Conservation (phyloP, 2,888 invertebrate genomes). For the Platynereis dumerilii region DNA sequence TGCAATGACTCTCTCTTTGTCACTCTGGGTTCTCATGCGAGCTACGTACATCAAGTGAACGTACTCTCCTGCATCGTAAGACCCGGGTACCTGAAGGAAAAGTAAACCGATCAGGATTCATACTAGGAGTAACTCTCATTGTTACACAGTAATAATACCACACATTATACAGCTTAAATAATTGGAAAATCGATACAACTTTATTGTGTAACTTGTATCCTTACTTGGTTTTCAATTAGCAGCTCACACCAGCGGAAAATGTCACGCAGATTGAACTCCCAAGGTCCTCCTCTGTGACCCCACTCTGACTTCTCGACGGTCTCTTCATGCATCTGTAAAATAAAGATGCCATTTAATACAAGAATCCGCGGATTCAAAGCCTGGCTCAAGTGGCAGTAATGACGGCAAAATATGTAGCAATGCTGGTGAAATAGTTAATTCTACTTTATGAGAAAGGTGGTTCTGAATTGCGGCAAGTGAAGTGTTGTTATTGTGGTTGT, state of each 20-base stretch:
- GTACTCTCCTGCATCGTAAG: slow-evolving; percentile 64
- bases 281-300: slow-evolving; percentile 86
- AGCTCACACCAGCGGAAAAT: slow-evolving; percentile 91
- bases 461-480: too few relatives aligned
- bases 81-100: slow-evolving; percentile 12
- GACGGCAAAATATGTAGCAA: slow-evolving; percentile 10
- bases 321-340: slow-evolving; percentile 47
- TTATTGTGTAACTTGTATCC: too few relatives aligned
- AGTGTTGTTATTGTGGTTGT: too few relatives aligned
- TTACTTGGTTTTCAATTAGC: slow-evolving; percentile 63
- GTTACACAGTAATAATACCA: too few relatives aligned
- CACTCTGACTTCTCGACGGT: slow-evolving; percentile 66
- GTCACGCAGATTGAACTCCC: slow-evolving; percentile 97
- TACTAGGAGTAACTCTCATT: too few relatives aligned
- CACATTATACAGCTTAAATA: too few relatives aligned
- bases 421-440: too few relatives aligned
- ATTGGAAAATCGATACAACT: too few relatives aligned
- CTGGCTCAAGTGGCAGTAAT: too few relatives aligned
- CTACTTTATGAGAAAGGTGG: too few relatives aligned
- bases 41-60: slow-evolving; percentile 84
- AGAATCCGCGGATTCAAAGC: too few relatives aligned
- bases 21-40: slow-evolving; percentile 81
- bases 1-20: slow-evolving; percentile 67
- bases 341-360: background rate
- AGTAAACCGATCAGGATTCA: too few relatives aligned